These are phyloP conservation scores for Timandra comae DNA, from an alignment of 2,888 invertebrate genomes.

Conservation along the genomic window DNA sequence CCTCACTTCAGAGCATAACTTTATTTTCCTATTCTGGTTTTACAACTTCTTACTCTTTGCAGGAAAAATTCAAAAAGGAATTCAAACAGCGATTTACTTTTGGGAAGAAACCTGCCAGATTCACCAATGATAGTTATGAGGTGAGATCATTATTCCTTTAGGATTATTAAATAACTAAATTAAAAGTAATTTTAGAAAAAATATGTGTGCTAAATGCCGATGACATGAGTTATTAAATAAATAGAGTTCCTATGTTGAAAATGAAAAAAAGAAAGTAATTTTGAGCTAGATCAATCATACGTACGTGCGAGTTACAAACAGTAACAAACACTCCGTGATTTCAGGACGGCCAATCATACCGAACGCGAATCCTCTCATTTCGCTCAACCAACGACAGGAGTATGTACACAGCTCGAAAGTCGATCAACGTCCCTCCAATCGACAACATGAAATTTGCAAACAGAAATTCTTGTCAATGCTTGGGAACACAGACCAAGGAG, in stretches of 20 bases:
- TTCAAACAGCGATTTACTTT: constrained; percentile 83
- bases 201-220: too few species aligned
- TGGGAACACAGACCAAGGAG: constrained; percentile 43
- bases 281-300: too few species aligned
- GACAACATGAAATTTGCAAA: constrained; percentile 44
- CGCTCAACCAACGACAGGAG: constrained; percentile 63
- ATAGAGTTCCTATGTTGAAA: too few species aligned
- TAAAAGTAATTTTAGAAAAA: too few species aligned
- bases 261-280: too few species aligned
- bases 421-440: constrained; percentile 43
- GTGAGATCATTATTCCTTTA: constrained; percentile 36
- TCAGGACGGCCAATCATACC: constrained; percentile 66
- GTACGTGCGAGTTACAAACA: too few species aligned
- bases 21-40: constrained; percentile 11
- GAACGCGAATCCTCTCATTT: constrained; percentile 62
- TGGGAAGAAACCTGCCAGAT: constrained; percentile 62
- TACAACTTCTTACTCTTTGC: too few species aligned
- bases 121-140: constrained; percentile 67
- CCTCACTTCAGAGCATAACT: constrained; percentile 7
- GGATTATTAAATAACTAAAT: too few species aligned
- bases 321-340: too few species aligned
- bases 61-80: constrained; percentile 89
- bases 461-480: constrained; percentile 48
- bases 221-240: too few species aligned
- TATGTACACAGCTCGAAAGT: constrained; percentile 53